Conservation (phyloP, 2,888 invertebrate genomes). For the Melanchra persicariae region DNA sequence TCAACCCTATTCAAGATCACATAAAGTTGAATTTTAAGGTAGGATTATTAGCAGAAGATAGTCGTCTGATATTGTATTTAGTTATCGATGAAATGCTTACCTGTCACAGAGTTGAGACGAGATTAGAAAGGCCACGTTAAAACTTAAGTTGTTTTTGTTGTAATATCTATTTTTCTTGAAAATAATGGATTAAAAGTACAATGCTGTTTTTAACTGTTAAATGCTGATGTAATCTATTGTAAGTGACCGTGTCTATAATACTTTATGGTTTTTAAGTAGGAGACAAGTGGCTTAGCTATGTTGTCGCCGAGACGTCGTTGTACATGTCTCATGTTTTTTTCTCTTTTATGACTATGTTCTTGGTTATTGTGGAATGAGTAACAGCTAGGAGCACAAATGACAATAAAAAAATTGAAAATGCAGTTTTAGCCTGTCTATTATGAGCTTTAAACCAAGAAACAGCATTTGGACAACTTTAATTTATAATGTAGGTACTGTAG, state of each 20-base stretch:
- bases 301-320: not conserved
- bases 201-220: constrained; percentile 17
- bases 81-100: constrained; percentile 82
- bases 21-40: constrained; percentile 44
- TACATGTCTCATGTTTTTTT: not conserved
- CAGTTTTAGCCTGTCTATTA: too few species aligned
- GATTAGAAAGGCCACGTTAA: constrained; percentile 60
- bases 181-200: constrained; percentile 32
- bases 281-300: constrained; percentile 1
- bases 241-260: not conserved
- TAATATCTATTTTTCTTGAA: constrained; percentile 26
- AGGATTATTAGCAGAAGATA: constrained; percentile 78
- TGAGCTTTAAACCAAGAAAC: too few species aligned
- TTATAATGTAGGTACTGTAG: too few species aligned
- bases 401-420: too few species aligned
- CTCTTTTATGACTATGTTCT: not conserved
- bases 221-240: constrained; percentile 32
- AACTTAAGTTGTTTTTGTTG: constrained; percentile 22
- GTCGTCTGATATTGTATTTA: constrained; percentile 88
- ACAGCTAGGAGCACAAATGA: too few species aligned
- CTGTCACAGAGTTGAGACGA: constrained; percentile 66
- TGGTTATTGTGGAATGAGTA: not conserved
- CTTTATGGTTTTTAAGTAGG: constrained; percentile 9
- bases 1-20: not conserved
- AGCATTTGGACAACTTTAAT: too few species aligned